Base-by-base conservation (phyloP, 2,113 vertebrate genomes). In the Cichladusa arquata region DNA sequence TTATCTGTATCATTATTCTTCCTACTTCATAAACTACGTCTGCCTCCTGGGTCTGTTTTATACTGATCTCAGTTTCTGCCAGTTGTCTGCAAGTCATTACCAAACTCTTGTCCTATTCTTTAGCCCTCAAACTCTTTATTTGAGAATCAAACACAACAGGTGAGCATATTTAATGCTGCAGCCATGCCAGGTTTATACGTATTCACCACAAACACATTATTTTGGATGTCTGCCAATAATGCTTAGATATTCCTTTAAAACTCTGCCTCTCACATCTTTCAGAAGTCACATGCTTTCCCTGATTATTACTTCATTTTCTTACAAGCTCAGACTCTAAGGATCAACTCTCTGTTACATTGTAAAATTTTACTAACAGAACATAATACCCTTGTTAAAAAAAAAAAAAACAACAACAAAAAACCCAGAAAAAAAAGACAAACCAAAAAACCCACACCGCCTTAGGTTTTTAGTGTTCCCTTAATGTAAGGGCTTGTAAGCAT, bases 1-100 rank as follows among this genome's bases (percentile, higher is more conserved):
- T 95, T 94, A 94, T 94, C 45, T 88, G 54, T 92, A 90, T 90
- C 58, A 61, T 91, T 95, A 76, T 88, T 95, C 74, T 91, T 82
- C 78, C 82, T 90, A 79, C 81, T 90, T 91, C 91, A 94, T 88
- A 94, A 94, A 90, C 38, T 94, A n/a, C 0, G 17, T 61, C 54
- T 91, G 74, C 67, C 94, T 97, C 85, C 67, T 73, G 81, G 54
- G 89, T 80, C 78, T 57, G 20, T 62, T 97, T 95, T 79, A 70
- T 57, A 85, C 33, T 69, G 62, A 92, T 72, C 74, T 87, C 62
- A 56, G 22, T 91, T 89, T 88, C 81, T 57, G 56, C 29, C 18
- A 77, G 66, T 94, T 94, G 36, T 61, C 42, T 94, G 78, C 45
- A 94, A 82, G 88, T 62, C 50, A 69, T 79, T 80, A 82, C 33